phyloP scores from a whole-genome alignment of 1,140 invertebrate genomes.

The Drosophila dunni region DNA sequence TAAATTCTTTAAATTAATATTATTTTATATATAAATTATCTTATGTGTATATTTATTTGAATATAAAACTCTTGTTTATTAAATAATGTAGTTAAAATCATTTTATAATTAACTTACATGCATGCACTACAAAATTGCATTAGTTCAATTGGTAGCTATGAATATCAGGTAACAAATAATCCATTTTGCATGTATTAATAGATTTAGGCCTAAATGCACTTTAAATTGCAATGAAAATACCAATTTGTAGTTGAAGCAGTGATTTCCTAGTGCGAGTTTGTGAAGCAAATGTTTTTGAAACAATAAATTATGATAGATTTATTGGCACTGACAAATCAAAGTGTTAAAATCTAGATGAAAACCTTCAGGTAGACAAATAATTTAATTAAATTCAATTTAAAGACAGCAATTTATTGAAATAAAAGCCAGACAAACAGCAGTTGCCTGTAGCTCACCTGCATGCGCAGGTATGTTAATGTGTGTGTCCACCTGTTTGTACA shows the following conservation, averaged over 20 bases:
- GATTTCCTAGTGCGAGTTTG: background rate
- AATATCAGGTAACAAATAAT: background rate
- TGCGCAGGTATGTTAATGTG: background rate
- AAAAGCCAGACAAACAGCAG: slow-evolving; percentile 32
- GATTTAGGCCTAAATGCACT: slow-evolving; percentile 1
- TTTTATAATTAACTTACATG: background rate
- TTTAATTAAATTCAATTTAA: slow-evolving; percentile 67
- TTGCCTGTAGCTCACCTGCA: background rate
- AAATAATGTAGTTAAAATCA: background rate
- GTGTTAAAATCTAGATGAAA: slow-evolving; percentile 29
- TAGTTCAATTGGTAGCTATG: background rate
- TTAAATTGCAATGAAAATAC: background rate
- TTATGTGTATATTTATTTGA: too few species aligned
- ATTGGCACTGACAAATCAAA: slow-evolving; percentile 50
- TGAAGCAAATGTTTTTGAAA: background rate
- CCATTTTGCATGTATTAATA: background rate
- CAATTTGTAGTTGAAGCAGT: background rate
- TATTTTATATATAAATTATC: too few species aligned
- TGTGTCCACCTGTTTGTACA: slow-evolving; percentile 1
- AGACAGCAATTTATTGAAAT: slow-evolving; percentile 51
- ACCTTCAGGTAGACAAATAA: slow-evolving; percentile 37
- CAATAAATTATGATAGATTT: slow-evolving; percentile 39
- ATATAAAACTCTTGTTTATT: too few species aligned
- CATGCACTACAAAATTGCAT: background rate
- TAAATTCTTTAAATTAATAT: background rate